These are phyloP conservation scores for Toxotes lorentzi DNA, from an alignment of 2,797 vertebrate species.

Conservation along the genomic window DNA sequence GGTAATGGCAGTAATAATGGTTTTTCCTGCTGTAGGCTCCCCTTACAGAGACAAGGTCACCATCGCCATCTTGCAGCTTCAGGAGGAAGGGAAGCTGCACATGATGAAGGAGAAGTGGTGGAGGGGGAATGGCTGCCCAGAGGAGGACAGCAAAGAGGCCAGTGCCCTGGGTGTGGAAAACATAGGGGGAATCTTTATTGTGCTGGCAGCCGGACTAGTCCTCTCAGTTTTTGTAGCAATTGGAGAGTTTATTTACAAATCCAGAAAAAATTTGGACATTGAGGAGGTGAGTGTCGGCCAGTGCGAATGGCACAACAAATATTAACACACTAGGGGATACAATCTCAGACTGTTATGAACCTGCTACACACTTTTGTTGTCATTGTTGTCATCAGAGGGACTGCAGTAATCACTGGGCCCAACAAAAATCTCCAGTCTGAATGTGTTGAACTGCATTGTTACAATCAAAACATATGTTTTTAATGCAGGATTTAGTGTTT, in stretches of 20 bases:
- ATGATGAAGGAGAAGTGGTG: conserved; percentile 99
- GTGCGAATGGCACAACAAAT: conserved; percentile 88
- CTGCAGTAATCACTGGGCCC: conserved; percentile 49
- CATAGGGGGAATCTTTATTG: conserved; percentile 98
- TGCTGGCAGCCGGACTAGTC: conserved; percentile 96
- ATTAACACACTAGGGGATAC: conserved; percentile 65
- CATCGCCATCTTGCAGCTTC: conserved; percentile 97
- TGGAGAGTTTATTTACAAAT: conserved; percentile 98
- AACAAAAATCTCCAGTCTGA: conserved; percentile 47
- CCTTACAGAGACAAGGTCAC: conserved; percentile 98
- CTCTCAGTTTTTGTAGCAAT: conserved; percentile 98
- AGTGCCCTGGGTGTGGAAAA: conserved; percentile 97
- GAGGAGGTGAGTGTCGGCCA: conserved; percentile 93
- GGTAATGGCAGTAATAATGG: not conserved
- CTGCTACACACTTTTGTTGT: conserved; percentile 41
- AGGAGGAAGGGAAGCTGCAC: conserved; percentile 97
- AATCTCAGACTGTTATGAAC: conserved; percentile 43
- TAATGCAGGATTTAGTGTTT: conserved; percentile 71
- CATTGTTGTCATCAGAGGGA: conserved; percentile 49
- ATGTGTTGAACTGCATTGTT: conserved; percentile 76
- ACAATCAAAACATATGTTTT: conserved; percentile 76
- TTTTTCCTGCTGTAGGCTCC: conserved; percentile 86
- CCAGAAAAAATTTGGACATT: conserved; percentile 92
- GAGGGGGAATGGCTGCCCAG: conserved; percentile 96
- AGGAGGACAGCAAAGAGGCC: conserved; percentile 98